phyloP scores from a whole-genome alignment of 2,113 vertebrate genomes.

The Crotalus helleri region DNA sequence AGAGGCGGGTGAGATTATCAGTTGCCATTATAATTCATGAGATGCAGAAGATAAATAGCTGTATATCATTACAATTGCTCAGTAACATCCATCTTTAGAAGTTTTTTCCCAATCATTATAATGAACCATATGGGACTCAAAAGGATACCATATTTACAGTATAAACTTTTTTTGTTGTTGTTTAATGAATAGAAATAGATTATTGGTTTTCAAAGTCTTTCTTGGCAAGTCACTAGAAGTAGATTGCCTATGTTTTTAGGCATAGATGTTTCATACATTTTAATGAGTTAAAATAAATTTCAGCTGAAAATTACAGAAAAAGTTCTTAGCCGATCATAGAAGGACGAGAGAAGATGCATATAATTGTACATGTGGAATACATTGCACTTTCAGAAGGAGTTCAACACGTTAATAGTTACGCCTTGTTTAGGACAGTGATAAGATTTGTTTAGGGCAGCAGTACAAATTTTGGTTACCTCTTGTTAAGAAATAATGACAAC shows the following conservation, averaged over 20 bases:
- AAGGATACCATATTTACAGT: neutral
- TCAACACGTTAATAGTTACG: neutral
- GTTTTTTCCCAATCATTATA: neutral
- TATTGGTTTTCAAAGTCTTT: neutral
- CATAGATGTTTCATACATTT: neutral
- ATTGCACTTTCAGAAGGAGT: neutral
- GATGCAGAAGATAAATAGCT: neutral
- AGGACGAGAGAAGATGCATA: neutral
- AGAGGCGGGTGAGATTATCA: constrained; percentile 82
- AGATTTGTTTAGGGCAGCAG: neutral
- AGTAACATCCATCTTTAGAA: neutral
- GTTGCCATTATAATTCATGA: rapidly evolving
- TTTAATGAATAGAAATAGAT: neutral
- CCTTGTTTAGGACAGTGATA: neutral
- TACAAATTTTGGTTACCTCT: neutral
- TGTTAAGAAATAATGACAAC: neutral
- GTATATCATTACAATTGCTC: neutral
- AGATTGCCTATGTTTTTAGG: neutral
- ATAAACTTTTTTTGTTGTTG: neutral
- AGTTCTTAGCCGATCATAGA: neutral
- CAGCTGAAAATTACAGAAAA: neutral
- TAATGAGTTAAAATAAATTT: neutral
- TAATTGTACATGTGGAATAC: neutral
- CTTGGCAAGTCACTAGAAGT: neutral
- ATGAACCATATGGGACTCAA: neutral